These are phyloP conservation scores for Pipistrellus pygmaeus DNA, from an alignment of 2,797 vertebrate species.

Conservation along the genomic window DNA sequence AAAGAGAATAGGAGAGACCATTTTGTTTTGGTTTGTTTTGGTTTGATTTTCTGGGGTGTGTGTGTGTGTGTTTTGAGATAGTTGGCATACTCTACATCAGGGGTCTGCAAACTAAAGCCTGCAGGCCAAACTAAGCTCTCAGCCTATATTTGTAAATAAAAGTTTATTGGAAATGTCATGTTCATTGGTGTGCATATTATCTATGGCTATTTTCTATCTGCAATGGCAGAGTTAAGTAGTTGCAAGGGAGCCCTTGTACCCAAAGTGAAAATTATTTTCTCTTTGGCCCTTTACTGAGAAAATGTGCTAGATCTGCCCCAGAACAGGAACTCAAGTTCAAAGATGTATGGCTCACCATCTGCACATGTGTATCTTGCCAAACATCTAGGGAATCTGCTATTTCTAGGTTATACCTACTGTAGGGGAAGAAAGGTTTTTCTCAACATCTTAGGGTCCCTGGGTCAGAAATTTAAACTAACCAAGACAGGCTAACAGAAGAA, in stretches of 20 bases:
- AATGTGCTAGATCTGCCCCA: background rate
- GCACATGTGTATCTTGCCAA: background rate
- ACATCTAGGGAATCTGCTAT: background rate
- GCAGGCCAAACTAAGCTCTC: background rate
- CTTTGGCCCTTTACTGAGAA: background rate
- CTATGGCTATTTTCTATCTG: background rate
- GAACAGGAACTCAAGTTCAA: background rate
- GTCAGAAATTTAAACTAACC: background rate
- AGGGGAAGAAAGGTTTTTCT: background rate
- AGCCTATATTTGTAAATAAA: constrained; percentile 24
- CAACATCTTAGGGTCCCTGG: background rate
- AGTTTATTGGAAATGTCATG: background rate
- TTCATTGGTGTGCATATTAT: background rate
- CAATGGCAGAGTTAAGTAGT: background rate
- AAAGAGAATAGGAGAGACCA: background rate
- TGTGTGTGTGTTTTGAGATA: background rate
- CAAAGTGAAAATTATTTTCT: constrained; percentile 19
- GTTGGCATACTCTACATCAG: background rate
- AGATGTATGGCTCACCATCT: background rate
- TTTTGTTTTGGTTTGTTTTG: background rate
- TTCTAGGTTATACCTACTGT: background rate
- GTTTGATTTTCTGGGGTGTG: no score
- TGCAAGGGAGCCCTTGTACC: background rate
- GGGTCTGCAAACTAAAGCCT: background rate
- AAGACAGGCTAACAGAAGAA: background rate